Conservation (phyloP, 2,888 invertebrate genomes). For the Nowickia ferox region DNA sequence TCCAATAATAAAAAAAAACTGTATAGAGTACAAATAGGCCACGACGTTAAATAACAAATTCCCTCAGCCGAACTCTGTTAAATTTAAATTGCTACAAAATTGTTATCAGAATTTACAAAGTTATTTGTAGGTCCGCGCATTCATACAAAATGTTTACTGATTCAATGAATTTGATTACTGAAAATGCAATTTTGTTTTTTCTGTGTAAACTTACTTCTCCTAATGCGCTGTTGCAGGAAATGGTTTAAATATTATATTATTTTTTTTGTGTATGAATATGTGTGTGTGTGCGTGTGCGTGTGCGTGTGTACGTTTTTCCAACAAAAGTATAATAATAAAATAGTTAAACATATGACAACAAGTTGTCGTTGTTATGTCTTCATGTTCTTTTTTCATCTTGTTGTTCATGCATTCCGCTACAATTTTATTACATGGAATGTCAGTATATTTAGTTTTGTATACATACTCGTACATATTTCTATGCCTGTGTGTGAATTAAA, state of each 20-base stretch:
- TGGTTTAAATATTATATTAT: conserved; percentile 3
- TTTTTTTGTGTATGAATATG: background rate
- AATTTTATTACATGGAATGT: conserved; percentile 47
- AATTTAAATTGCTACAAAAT: too few relatives aligned
- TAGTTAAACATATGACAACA: conserved; percentile 61
- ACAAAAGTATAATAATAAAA: conserved; percentile 26
- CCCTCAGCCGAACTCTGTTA: too few relatives aligned
- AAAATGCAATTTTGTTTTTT: too few relatives aligned
- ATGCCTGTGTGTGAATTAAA: background rate
- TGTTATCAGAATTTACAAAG: too few relatives aligned
- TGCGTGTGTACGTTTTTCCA: background rate
- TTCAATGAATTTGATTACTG: too few relatives aligned
- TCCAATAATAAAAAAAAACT: too few relatives aligned
- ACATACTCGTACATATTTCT: background rate
- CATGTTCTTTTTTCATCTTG: conserved; percentile 3
- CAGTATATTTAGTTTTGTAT: conserved; percentile 28
- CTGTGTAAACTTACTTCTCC: background rate
- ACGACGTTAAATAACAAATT: too few relatives aligned
- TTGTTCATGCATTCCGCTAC: conserved; percentile 24
- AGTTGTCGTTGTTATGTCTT: conserved; percentile 54
- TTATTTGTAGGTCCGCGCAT: too few relatives aligned
- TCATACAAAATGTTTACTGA: too few relatives aligned
- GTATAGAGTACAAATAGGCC: too few relatives aligned
- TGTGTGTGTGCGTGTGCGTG: background rate
- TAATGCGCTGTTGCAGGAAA: background rate